Evolutionary conservation across 2,797 vertebrate genomes (phyloP).

Genomic region (Leuciscus waleckii): DNA sequence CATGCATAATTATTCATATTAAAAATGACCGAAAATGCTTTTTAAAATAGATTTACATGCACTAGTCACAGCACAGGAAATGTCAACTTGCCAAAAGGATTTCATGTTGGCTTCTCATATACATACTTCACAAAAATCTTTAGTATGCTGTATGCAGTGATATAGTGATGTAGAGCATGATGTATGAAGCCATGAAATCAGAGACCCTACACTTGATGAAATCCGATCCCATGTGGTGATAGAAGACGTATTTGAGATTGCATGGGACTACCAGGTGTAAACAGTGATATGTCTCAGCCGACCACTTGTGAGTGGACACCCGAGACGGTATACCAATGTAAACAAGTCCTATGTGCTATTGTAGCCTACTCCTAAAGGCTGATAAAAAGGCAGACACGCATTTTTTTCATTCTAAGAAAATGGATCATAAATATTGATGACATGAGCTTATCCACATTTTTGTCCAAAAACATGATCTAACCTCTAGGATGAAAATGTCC

Average conservation of each 20-base stretch:
- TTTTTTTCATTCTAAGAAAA: neutral
- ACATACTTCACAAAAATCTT: neutral
- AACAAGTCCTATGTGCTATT: neutral
- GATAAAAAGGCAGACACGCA: neutral
- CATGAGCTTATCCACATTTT: neutral
- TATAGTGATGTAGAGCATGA: neutral
- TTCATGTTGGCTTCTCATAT: neutral
- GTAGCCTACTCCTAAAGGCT: neutral
- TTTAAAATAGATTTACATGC: neutral
- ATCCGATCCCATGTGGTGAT: neutral
- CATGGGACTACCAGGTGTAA: conserved; percentile 5
- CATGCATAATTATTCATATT: neutral
- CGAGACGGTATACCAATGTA: neutral
- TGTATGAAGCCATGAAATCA: conserved; percentile 10
- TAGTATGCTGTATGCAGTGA: neutral
- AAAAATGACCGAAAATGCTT: neutral
- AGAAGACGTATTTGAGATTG: neutral
- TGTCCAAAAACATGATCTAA: neutral
- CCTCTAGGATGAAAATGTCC: neutral
- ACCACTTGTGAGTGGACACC: conserved; percentile 14
- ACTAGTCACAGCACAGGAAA: neutral
- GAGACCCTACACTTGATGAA: conserved; percentile 2
- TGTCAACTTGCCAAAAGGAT: neutral
- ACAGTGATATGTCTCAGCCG: neutral
- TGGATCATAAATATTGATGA: neutral